Base-by-base conservation (phyloP, 2,888 invertebrate species). In the Ormyrus pomaceus region DNA sequence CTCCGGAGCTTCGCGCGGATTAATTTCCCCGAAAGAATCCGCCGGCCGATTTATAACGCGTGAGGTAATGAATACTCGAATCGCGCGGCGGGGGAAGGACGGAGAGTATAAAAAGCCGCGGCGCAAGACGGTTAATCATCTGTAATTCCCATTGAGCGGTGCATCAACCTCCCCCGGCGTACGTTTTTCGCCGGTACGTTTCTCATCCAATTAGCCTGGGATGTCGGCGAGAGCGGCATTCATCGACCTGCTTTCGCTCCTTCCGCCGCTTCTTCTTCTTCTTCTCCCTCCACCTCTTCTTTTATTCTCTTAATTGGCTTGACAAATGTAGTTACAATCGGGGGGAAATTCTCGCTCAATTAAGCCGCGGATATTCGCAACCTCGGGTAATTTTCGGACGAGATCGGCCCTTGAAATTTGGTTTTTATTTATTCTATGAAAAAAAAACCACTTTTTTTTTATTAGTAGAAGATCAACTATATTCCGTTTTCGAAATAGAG, bases 51-150 rank as follows among this genome's bases (percentile, higher is more conserved):
- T 50, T 50, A 53, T 48, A n/a, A 8, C 11, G 13, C 13, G 46
- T 51, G 53, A 58, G 51, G 68, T 75, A 68, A 75, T 34, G 75
- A 75, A 66, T 50, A 68, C 66, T 75, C 45, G 13, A 75, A 62
- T 34, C 64, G 53, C 46, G 11, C 10, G 13, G 13, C 0, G 13
- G 13, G 13, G 13, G 13, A 13, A 59, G 55, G 66, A 34, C 3
- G 34, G 2, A 34, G 34, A 34, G 34, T 34, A 34, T 34, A 34
- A 34, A 34, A 34, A 34, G 34, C 34, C 34, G 34, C 34, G 34
- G 34, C 34, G 2, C 34, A 75, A 66, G 58, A 75, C 58, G 56
- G 66, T 51, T 66, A 56, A 76, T 76, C 59, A 76, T 69, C 55
- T 55, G 50, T 76, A 76, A 69, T 48, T 48, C 61, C 55, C 55